Base-by-base conservation (phyloP, 2,113 vertebrate species). In the Neotragus moschatus region DNA sequence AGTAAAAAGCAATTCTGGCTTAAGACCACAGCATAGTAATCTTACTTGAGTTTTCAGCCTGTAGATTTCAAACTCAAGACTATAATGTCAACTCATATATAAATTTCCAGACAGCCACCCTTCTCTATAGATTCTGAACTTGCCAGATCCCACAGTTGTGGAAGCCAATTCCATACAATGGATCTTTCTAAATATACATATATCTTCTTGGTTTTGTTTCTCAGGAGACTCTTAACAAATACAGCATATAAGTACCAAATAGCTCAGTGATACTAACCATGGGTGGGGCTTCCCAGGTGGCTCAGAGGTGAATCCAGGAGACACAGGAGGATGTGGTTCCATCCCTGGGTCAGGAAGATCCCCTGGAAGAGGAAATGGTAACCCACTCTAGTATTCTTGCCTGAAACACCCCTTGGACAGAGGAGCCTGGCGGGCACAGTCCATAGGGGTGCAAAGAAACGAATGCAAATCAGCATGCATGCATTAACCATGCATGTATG, bases 361-460 rank as follows among this genome's bases (percentile, higher is more conserved):
- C 23, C 12, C 70, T 75, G 39, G 39, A 26, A 43, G 70, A 75
- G 12, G 36, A 75, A 75, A 75, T 43, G 70, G 70, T 39, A 26
- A 75, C 23, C 23, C 12, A 75, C 12, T 43, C 39, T 13, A 75
- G 12, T 26, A 43, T 26, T 43, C 70, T 7, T 26, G 2, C 70
- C 36, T 43, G 70, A 43, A 43, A 43, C 43, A 43, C 13, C 39
- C 23, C 12, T 25, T 43, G 23, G 39, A 75, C 23, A 75, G 36
- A 26, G 39, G 70, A 75, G 12, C 23, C 39, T 15, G 12, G 36
- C 12, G 12, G 12, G 23, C 70, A 43, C 23, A 75, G 23, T 43
- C 70, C 36, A 1, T 7, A 75, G 39, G 70, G 6, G 3, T 0
- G 0, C 21, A 75, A 75, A 75, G 70, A 75, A 11, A 26, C 1